Evolutionary conservation across 2,113 vertebrate genomes (phyloP).

Genomic region (Shinisaurus crocodilurus): DNA sequence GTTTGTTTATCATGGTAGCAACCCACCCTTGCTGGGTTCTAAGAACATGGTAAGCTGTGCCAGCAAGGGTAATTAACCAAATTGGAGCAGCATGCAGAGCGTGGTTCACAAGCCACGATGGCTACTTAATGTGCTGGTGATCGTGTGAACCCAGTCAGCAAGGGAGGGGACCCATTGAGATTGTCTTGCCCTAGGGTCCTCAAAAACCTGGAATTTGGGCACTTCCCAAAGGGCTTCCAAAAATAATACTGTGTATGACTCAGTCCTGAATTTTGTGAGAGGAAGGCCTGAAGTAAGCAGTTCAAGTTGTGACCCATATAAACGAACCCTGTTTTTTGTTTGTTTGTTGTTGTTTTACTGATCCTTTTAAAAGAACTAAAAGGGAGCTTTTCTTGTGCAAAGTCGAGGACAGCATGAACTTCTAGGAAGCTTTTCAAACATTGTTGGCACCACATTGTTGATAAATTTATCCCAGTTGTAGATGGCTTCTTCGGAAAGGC

Average conservation of each 20-base stretch:
- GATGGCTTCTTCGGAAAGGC: background rate
- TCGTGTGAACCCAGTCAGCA: no score
- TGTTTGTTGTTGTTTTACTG: background rate
- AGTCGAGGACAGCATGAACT: background rate
- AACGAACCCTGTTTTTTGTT: background rate
- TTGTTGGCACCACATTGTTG: conserved; percentile 2
- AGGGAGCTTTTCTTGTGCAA: background rate
- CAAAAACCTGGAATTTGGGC: no score
- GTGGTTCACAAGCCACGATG: no score
- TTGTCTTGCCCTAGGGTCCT: no score
- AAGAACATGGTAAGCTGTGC: no score
- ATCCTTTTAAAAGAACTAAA: conserved; percentile 7
- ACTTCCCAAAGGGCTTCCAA: background rate
- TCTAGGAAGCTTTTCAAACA: background rate
- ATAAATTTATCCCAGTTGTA: background rate
- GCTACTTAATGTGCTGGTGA: no score
- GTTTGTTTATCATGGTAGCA: no score
- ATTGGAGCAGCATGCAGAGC: no score
- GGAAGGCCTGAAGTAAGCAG: background rate
- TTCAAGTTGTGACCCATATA: background rate
- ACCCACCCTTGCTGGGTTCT: no score
- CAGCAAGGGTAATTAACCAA: no score
- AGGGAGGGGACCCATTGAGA: no score
- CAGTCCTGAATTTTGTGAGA: background rate
- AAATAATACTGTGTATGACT: background rate